Conservation (phyloP, 2,888 invertebrate genomes). For the Pammene fasciana region DNA sequence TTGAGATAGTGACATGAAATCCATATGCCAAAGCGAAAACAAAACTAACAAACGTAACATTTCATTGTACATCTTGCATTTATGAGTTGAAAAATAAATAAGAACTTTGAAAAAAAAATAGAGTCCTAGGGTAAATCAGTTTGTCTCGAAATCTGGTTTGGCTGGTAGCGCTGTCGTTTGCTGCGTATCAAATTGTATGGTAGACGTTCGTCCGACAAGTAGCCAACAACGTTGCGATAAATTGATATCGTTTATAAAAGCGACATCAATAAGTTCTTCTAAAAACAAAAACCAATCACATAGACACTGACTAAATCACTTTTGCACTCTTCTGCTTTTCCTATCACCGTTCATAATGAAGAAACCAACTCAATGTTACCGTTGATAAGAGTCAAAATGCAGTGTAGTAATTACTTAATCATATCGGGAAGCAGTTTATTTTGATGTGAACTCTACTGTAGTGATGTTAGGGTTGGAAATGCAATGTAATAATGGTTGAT, state of each 20-base stretch:
- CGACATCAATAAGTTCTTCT: conserved; percentile 11
- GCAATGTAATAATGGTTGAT: conserved; percentile 41
- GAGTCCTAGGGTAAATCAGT: no score
- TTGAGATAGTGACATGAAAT: conserved; percentile 5
- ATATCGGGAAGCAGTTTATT: conserved; percentile 5
- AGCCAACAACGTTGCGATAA: not conserved
- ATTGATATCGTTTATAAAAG: not conserved
- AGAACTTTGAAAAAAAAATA: no score
- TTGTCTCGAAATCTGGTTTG: no score
- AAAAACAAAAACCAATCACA: conserved; percentile 46
- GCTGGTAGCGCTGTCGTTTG: no score
- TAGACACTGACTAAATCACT: conserved; percentile 71
- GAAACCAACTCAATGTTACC: conserved; percentile 9
- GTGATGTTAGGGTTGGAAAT: conserved; percentile 43
- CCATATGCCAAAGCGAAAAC: not conserved
- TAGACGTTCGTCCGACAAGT: no score
- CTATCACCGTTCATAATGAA: conserved; percentile 1
- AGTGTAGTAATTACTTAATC: not conserved
- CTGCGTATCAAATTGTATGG: no score
- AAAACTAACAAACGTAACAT: not conserved
- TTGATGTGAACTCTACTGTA: conserved; percentile 41
- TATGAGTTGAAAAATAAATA: no score
- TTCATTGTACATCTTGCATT: not conserved
- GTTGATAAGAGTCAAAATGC: conserved; percentile 16
- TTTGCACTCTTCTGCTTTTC: conserved; percentile 52